Base-by-base conservation (phyloP, 2,888 invertebrate species). In the Dasysyrphus tricinctus region DNA sequence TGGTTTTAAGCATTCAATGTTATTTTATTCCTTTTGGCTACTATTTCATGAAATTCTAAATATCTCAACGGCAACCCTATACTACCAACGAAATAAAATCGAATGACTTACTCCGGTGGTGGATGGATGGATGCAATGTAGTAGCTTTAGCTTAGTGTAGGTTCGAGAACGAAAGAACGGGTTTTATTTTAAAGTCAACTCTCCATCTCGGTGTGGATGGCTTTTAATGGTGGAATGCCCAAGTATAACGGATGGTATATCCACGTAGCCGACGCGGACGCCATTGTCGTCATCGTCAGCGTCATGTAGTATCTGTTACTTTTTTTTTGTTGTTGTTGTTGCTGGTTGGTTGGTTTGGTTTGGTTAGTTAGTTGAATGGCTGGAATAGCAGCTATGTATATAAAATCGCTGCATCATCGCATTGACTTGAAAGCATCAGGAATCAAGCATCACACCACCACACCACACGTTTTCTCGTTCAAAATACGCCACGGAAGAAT, bases 171-270 rank as follows among this genome's bases (percentile, higher is more conserved):
- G 59, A 47, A 34, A 32, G 57, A 85, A 85, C 85, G 49, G 81
- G 85, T 85, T 85, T 80, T 24, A 24, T 24, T 59, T 24, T 29
- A 44, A 16, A 72, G 76, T 81, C 57, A 57, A 80, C 69, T 56
- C 56, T 65, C 32, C 24, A 42, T 69, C 32, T 54, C 51, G 47
- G 51, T 77, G 49, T 51, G 72, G 61, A 65, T 70, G 76, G 34
- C 37, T 69, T 54, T 69, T 72, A 65, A 54, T 42, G 37, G 56
- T 47, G 69, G 79, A 65, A 70, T 75, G 80, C 61, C 61, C 74
- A 69, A 69, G 59, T 78, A 61, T 63, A 79, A 74, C 78, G 82
- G 78, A 78, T 74, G 79, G 72, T 75, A 16, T 42, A 74, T 70
- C 80, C 79, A 83, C 75, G 79, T 49, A 79, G 57, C 34, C 59